A percentile compares a stretch with the other conserved stretches of the same genome.
Evolutionary conservation across 35 echinoderm and acorn worm genomes (phyloP).

Genomic region (Ptychodera flava): DNA sequence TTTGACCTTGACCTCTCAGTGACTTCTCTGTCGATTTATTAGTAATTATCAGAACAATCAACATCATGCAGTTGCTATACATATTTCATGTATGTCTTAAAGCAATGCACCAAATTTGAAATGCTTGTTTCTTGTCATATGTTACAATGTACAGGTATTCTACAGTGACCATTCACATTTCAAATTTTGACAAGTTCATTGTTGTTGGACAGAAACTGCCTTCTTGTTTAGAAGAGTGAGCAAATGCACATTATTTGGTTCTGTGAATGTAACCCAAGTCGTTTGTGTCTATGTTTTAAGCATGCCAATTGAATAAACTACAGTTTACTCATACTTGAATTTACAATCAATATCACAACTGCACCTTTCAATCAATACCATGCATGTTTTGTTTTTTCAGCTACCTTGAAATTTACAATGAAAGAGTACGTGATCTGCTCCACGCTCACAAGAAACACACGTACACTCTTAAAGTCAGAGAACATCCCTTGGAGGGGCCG

Average conservation of each 20-base stretch:
- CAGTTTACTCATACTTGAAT: too few relatives aligned
- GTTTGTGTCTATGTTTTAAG: too few relatives aligned
- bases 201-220: too few relatives aligned
- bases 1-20: neutral
- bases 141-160: neutral
- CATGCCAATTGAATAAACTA: too few relatives aligned
- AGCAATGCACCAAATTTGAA: neutral
- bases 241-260: too few relatives aligned
- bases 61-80: neutral
- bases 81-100: neutral
- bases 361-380: too few relatives aligned
- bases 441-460: slow-evolving; percentile 35
- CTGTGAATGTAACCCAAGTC: too few relatives aligned
- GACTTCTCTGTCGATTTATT: neutral
- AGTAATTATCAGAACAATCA: neutral
- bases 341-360: too few relatives aligned
- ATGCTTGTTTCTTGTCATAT: neutral
- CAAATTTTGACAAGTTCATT: too few relatives aligned
- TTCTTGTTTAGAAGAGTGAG: too few relatives aligned
- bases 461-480: slow-evolving; percentile 85
- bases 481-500: slow-evolving; percentile 94
- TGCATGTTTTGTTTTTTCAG: slow-evolving; percentile 33
- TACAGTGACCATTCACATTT: neutral
- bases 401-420: slow-evolving; percentile 97
- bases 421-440: slow-evolving; percentile 92